Percentiles rank a stretch among this genome's conserved stretches.
Evolutionary conservation across 2,113 vertebrate genomes (phyloP).

Genomic region (Actinemys pallida): DNA sequence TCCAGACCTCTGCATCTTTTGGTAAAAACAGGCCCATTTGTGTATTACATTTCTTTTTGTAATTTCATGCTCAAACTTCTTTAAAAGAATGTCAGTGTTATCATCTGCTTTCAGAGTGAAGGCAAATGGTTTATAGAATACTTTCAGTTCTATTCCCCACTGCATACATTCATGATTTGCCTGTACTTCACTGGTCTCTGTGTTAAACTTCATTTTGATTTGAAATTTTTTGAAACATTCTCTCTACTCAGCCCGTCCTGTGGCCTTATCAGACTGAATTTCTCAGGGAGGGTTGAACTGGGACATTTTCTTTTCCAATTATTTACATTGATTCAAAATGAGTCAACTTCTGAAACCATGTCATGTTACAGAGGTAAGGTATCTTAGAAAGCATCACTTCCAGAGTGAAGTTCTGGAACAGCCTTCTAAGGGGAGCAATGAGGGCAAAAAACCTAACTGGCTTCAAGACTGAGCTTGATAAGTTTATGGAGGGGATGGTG

Average conservation of each 20-base stretch:
- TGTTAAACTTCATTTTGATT: not conserved
- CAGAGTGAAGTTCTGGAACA: not conserved
- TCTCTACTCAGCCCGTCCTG: not conserved
- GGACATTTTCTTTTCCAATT: not conserved
- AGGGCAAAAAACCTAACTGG: too few species aligned
- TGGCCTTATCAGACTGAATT: not conserved
- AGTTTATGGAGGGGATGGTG: not conserved
- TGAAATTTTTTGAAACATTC: not conserved
- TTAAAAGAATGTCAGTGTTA: not conserved
- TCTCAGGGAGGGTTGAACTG: not conserved
- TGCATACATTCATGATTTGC: not conserved
- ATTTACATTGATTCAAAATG: not conserved
- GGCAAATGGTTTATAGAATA: not conserved
- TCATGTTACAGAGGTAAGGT: not conserved
- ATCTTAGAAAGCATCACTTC: not conserved
- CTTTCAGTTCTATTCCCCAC: not conserved
- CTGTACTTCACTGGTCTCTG: not conserved
- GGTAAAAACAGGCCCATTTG: not conserved
- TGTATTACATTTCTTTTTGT: not conserved
- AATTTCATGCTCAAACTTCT: not conserved
- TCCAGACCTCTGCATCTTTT: not conserved
- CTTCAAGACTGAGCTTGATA: not conserved
- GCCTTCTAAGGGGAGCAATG: not conserved
- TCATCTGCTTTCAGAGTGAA: not conserved
- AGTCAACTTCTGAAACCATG: too few species aligned